Percentiles rank a stretch among this genome's conserved stretches.
phyloP scores from a whole-genome alignment of 2,888 invertebrate species.

The Hartigia nigra region DNA sequence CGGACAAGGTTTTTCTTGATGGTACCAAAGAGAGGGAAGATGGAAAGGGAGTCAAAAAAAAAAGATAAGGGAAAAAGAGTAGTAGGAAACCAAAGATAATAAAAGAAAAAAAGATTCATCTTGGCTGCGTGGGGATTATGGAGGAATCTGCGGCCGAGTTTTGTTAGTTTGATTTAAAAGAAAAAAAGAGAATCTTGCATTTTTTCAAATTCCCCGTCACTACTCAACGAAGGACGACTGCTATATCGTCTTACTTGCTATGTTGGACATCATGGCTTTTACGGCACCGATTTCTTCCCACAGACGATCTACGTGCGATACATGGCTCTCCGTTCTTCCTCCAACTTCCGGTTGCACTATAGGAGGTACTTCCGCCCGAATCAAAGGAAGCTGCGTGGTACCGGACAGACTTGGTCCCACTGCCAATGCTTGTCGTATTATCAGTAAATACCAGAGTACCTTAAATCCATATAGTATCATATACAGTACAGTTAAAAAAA shows the following conservation, averaged over 20 bases:
- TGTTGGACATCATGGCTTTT: constrained; percentile 34
- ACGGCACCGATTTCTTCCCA: constrained; percentile 39
- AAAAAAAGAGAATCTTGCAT: not conserved
- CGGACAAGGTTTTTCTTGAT: not conserved
- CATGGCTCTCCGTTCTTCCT: constrained; percentile 11
- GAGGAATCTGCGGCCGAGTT: not conserved
- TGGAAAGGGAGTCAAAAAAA: not conserved
- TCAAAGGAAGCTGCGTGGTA: constrained; percentile 13
- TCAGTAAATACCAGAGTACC: not conserved
- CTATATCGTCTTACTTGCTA: constrained; percentile 28
- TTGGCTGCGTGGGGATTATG: not conserved
- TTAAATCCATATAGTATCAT: not conserved
- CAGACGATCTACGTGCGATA: constrained; percentile 21
- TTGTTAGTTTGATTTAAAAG: not conserved
- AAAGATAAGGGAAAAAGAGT: not conserved
- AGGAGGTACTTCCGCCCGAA: constrained; percentile 7
- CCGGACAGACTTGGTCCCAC: constrained; percentile 13
- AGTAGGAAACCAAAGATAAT: not conserved
- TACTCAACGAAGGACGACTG: not conserved
- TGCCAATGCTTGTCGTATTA: not conserved
- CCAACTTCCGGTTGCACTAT: constrained; percentile 10
- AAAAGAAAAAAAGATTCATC: not conserved
- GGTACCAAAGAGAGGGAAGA: not conserved
- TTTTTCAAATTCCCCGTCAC: not conserved
- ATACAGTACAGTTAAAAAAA: not conserved